Base-by-base conservation (phyloP, 1,140 invertebrate species). In the Mamestra configurata region DNA sequence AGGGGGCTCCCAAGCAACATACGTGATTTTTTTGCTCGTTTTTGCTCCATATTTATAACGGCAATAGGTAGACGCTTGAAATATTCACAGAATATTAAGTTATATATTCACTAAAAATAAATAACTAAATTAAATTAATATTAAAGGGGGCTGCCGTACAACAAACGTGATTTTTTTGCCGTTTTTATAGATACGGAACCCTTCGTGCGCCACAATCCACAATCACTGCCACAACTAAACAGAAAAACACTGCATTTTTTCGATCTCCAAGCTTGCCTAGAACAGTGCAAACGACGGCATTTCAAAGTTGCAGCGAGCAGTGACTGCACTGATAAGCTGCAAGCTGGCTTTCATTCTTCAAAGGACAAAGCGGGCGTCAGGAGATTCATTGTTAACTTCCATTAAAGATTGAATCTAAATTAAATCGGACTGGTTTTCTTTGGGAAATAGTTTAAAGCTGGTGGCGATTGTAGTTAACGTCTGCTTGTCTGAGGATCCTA, bases 371-470 rank as follows among this genome's bases (percentile, higher is more conserved):
- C n/a, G 31, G 18, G 22, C 27, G 31, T 1, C 35, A 40, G 22
- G 10, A 37, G 35, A 64, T 40, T 64, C 59, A 40, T 64, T 64
- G 59, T 40, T 18, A 64, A 64, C 27, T 64, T 40, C n/a, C 7
- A 64, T 40, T 64, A 8, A 18, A 64, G 59, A 64, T 64, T 20
- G 59, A 64, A 64, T 64, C 59, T 64, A 40, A 64, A 64, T 64
- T 64, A 64, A 64, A 64, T 37, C 59, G 31, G 18, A 64, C 27
- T 5, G 27, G 27, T 35, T 64, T 64, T 64, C 59, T 22, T 40
- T 64, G 8, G 31, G 8, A 64, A 64, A 64, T 40, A 22, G 35
- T 35, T 64, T 64, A 40, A 64, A 35, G 35, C 18, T 61, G 57
- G 1, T 37, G 20, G 59, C 31, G 35, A 55, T 55, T 64, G 35